Percentiles rank a stretch among this genome's conserved stretches.
phyloP scores from a whole-genome alignment of 1,140 invertebrate species.

The Drosophila simulans region DNA sequence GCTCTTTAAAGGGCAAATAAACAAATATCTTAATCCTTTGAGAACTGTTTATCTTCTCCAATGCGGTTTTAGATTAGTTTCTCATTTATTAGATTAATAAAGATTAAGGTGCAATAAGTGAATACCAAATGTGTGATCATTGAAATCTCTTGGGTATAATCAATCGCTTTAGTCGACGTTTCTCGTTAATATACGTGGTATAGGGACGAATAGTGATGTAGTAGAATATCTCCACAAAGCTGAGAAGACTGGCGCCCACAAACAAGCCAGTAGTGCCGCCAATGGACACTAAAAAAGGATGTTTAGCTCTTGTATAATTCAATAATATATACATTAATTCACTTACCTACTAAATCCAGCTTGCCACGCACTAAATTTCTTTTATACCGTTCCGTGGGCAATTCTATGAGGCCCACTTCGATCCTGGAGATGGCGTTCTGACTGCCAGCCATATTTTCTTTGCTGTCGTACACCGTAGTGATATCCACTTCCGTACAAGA shows the following conservation, averaged over 20 bases:
- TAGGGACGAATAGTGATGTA: slow-evolving; percentile 85
- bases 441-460: slow-evolving; percentile 76
- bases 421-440: slow-evolving; percentile 84
- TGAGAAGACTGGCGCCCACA: slow-evolving; percentile 87
- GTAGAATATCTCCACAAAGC: slow-evolving; percentile 87
- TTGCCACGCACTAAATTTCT: slow-evolving; percentile 87
- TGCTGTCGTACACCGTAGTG: slow-evolving; percentile 86
- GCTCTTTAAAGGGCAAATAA: too few species aligned
- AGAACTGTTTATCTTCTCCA: too few species aligned
- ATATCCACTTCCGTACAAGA: slow-evolving; percentile 88
- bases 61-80: not conserved
- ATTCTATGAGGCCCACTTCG: slow-evolving; percentile 85
- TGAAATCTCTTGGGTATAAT: slow-evolving; percentile 14
- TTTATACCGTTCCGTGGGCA: slow-evolving; percentile 87
- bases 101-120: not conserved
- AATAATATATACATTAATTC: too few species aligned
- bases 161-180: slow-evolving; percentile 35
- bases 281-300: slow-evolving; percentile 86
- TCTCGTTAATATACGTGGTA: slow-evolving; percentile 66
- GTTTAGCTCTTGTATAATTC: too few species aligned
- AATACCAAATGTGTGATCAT: not conserved
- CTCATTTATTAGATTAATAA: not conserved
- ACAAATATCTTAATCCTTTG: too few species aligned
- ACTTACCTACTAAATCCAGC: slow-evolving; percentile 88
- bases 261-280: slow-evolving; percentile 88